Base-by-base conservation (phyloP, 2,888 invertebrate genomes). In the Eutolmus rufibarbis region DNA sequence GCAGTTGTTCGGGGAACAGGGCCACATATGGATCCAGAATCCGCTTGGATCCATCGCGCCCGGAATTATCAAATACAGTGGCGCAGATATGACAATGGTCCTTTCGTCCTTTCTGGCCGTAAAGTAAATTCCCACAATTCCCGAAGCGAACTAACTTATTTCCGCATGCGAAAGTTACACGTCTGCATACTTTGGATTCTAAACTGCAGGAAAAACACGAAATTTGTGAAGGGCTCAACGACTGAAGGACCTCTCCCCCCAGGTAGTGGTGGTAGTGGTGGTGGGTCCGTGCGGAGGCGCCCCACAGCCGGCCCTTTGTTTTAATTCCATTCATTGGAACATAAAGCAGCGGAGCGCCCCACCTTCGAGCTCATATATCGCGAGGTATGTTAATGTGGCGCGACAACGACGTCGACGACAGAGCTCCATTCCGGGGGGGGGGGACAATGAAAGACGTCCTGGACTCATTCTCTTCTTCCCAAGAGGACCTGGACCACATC, bases 61-160 rank as follows among this genome's bases (percentile, higher is more conserved):
- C 85, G 46, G 85, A 85, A 85, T 85, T 85, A 85, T 85, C 85
- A 74, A 74, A 74, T 31, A 74, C 57, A 85, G 85, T 31, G 12
- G 23, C 43, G 31, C 7, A 86, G 77, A 86, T 86, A 86, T 86
- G 86, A 86, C 86, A 86, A 86, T 86, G 77, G 86, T 86, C 86
- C 56, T 77, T 86, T 43, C 43, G 86, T 86, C 86, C 56, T 77
- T 86, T 43, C 43, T 86, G 77, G 86, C 77, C 86, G 51, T 86
- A 86, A 86, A 86, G 86, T 86, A 86, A 86, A 86, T 86, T 86
- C 86, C 56, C 86, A 86, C 85, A 74, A 85, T 85, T 85, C 85
- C 85, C 85, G 85, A 85, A 85, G 85, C 85, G 85, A 85, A 74
- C 85, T 43, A 85, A 85, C 85, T 85, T 85, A 85, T 85, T 85